Percentiles rank a stretch among this genome's conserved stretches.
Evolutionary conservation across 2,113 vertebrate species (phyloP).

Genomic region (Crotalus helleri): DNA sequence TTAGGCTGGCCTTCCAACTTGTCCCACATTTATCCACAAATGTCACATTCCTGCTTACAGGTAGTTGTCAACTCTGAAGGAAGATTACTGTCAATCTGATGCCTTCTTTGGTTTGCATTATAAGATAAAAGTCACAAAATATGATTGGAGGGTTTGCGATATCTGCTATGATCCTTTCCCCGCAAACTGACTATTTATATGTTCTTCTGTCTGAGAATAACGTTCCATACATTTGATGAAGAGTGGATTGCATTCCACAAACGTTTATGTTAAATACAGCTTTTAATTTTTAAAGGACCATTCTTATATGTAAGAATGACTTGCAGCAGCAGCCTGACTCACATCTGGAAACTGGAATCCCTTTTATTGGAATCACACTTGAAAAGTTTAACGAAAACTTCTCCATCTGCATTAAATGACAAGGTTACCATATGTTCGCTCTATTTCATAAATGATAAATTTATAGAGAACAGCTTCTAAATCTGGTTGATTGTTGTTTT

Average conservation of each 20-base stretch:
- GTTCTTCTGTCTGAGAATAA: background rate
- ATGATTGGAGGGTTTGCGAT: background rate
- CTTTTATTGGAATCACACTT: conserved; percentile 2
- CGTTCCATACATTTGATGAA: background rate
- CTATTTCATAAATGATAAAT: conserved; percentile 53
- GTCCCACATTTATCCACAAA: background rate
- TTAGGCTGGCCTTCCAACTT: background rate
- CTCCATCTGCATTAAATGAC: conserved; percentile 26
- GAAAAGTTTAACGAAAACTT: conserved; percentile 50
- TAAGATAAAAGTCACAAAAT: background rate
- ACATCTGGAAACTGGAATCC: conserved; percentile 39
- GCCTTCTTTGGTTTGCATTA: background rate
- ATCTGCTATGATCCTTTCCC: background rate
- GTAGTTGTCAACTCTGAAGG: background rate
- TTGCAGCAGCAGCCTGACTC: background rate
- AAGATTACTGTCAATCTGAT: background rate
- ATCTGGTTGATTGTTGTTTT: conserved; percentile 18
- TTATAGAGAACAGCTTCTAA: conserved; percentile 50
- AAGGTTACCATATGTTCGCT: conserved; percentile 23
- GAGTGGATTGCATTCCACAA: background rate
- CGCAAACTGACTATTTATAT: background rate
- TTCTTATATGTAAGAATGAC: background rate
- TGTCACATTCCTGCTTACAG: background rate
- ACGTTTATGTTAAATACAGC: background rate
- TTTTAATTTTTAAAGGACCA: background rate